phyloP scores from a whole-genome alignment of 2,888 invertebrate genomes.

The Eupeodes luniger region DNA sequence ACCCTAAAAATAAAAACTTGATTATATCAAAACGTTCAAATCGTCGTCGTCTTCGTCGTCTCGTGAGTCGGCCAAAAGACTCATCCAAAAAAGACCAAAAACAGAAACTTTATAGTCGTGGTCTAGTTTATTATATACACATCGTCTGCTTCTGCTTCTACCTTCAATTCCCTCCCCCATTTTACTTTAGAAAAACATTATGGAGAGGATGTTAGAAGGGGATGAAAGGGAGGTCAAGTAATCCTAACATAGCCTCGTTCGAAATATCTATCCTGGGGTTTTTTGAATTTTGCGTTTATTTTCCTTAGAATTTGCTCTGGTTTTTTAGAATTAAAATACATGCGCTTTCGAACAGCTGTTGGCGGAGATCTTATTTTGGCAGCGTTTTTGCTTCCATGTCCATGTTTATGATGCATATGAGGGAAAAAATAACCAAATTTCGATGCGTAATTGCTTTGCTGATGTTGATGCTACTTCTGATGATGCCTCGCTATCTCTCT shows the following conservation, averaged over 20 bases:
- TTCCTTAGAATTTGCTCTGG: conserved; percentile 62
- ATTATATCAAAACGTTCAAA: not conserved
- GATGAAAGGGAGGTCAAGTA: not conserved
- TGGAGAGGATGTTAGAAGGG: not conserved
- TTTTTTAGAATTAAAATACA: conserved; percentile 37
- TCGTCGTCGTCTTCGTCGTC: conserved; percentile 15
- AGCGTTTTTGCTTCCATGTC: conserved; percentile 67
- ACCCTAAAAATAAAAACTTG: conserved; percentile 67
- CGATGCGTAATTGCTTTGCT: conserved; percentile 53
- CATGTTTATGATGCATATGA: conserved; percentile 72
- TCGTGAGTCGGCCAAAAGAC: conserved; percentile 45
- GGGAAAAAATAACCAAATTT: conserved; percentile 57
- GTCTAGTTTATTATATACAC: conserved; percentile 67
- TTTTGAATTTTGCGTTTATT: conserved; percentile 40
- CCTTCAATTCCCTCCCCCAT: not conserved
- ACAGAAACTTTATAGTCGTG: conserved; percentile 47
- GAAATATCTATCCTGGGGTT: conserved; percentile 24
- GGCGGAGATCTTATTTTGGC: conserved; percentile 72
- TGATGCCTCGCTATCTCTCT: conserved; percentile 17
- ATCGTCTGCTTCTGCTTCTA: conserved; percentile 38
- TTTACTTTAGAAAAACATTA: not conserved
- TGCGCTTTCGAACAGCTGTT: conserved; percentile 61
- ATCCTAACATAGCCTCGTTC: conserved; percentile 38
- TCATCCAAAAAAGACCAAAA: conserved; percentile 53
- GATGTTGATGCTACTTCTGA: not conserved